Percentiles rank a stretch among this genome's conserved stretches.
These are phyloP conservation scores for Drosophila murphyi DNA, from an alignment of 1,140 invertebrate species.

Conservation along the genomic window DNA sequence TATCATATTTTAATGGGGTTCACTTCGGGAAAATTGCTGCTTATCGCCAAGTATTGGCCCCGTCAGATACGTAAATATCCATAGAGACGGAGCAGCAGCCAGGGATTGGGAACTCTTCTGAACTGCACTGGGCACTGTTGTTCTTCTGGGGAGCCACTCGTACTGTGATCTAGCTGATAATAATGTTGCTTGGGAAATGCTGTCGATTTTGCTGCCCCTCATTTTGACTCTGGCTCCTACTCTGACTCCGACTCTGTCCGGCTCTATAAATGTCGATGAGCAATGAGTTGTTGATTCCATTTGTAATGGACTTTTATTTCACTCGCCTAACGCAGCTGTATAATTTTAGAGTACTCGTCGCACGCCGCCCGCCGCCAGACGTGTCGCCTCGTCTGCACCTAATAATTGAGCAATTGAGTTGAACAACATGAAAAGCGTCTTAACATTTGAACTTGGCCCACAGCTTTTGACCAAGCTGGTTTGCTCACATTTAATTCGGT, in stretches of 20 bases:
- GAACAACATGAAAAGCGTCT: conserved; percentile 79
- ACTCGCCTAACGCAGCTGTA: conserved; percentile 70
- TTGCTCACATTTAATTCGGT: conserved; percentile 8
- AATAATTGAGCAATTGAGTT: conserved; percentile 80
- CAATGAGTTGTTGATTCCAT: conserved; percentile 83
- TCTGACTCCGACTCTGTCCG: not conserved
- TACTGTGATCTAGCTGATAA: conserved; percentile 45
- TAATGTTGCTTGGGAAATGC: conserved; percentile 60
- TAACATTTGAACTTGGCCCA: conserved; percentile 70
- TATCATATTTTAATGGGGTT: conserved; percentile 84
- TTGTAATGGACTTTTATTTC: conserved; percentile 83
- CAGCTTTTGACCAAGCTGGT: not conserved
- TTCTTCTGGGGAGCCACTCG: conserved; percentile 15
- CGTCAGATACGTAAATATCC: conserved; percentile 10
- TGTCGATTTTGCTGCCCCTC: not conserved
- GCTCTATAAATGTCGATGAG: conserved; percentile 66
- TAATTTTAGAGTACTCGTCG: conserved; percentile 59
- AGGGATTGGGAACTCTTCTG: conserved; percentile 21
- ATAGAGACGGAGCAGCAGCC: not conserved
- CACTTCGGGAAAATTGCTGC: conserved; percentile 73
- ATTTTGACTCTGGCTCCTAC: too few species aligned
- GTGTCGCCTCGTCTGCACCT: conserved; percentile 48
- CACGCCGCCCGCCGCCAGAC: not conserved
- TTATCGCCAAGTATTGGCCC: conserved; percentile 57
- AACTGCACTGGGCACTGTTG: not conserved